Base-by-base conservation (phyloP, 2,888 invertebrate genomes). In the Dysmachus trigonus region DNA sequence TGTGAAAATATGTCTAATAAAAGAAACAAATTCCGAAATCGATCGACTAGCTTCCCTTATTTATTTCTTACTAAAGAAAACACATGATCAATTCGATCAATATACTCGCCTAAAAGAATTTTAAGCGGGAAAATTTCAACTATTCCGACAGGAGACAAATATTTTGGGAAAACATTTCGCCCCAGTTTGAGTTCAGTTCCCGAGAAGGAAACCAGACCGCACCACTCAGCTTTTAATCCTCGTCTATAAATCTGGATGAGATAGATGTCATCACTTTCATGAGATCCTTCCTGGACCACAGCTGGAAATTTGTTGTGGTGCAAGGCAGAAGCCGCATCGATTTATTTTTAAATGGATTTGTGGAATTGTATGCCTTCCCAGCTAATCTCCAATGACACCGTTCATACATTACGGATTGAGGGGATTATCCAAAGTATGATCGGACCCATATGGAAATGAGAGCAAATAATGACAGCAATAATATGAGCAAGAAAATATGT, bases 321-420 rank as follows among this genome's bases (percentile, higher is more conserved):
- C 18, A 62, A 47, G 79, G 85, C 84, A 79, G 81, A 81, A 76
- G 53, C 83, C 86, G 62, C 79, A 84, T 72, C 38, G 84, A 86
- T 87, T 87, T 87, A 87, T 87, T 87, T 87, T 87, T 86, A 87
- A 86, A 87, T 86, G 87, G 86, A 86, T 87, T 85, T 73, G 73
- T 81, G 22, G 72, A 79, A 72, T 86, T 33, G 81, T 82, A 53
- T 77, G 72, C 51, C 35, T 33, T 51, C 30, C 74, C 18, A 22
- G 81, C 73, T 87, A 87, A 87, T 87, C 86, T 86, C 22, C 82
- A 85, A 41, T 87, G 87, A 87, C 87, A 87, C 85, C 86, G 71
- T 83, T 86, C 87, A 87, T 87, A 87, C 86, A 87, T 87, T 85
- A 87, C 73, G 86, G 87, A 87, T 87, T 87, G 81, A 82, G 62